Base-by-base conservation (phyloP, 1,140 invertebrate species). In the Heliconius congener region DNA sequence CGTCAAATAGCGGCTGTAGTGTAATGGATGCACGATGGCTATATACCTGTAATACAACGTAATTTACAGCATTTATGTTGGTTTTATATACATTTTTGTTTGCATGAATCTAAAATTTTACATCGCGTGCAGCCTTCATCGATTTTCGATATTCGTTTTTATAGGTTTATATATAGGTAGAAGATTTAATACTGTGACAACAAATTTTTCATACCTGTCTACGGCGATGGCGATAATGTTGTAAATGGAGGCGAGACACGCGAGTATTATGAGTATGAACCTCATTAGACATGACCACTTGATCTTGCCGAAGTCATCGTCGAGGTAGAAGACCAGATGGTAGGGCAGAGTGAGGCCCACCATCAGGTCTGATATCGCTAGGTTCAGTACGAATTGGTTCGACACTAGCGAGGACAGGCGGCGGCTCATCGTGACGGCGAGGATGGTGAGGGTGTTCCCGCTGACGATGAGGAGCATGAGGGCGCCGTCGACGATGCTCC, bases 221-320 rank as follows among this genome's bases (percentile, higher is more conserved):
- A 98, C 95, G 16, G 98, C 97, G 75, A 98, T 98, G 23, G 97
- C 96, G 76, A 97, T 97, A 60, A 98, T 95, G 82, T 98, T 98
- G 89, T 96, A 96, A 85, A 98, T 97, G 82, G 97, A 97, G 30
- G 96, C 96, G 82, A 96, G 95, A 87, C 97, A 97, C 73, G 96
- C 96, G 81, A 97, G 95, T 75, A 96, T 96, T 75, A 97, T 96
- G 3, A 97, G 92, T 27, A 97, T 96, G 88, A 97, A 97, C 83
- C 97, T 94, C 88, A 96, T 91, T 18, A 97, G 84, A 83, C 97
- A 97, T 1, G 96, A 95, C 70, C 90, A 90, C 82, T 96, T 95
- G 78, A 95, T 91, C 13, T 87, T 87, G 13, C 95, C 96, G 78
- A 97, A 94, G 55, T 95, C 91, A 1, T 94, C 89, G 78, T 95